phyloP scores from a whole-genome alignment of 2,888 invertebrate species.

The Stegophylla sp. region DNA sequence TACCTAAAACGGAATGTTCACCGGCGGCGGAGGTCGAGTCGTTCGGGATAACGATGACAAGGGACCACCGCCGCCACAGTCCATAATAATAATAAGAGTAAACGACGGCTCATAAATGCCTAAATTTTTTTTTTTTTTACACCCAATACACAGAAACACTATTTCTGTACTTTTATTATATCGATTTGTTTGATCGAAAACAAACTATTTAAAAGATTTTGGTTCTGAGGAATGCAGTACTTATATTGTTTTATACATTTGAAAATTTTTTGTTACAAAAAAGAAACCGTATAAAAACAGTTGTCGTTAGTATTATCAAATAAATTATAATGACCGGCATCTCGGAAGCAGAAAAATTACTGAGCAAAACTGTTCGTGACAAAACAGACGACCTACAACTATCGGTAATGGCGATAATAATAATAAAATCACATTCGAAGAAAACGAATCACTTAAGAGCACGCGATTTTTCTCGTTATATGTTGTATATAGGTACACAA shows the following conservation, averaged over 20 bases:
- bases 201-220: not conserved
- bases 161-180: not conserved
- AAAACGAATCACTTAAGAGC: constrained; percentile 29
- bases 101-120: not conserved
- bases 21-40: not conserved
- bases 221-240: not conserved
- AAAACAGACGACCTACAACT: not conserved
- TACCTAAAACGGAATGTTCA: constrained; percentile 40
- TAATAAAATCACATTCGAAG: constrained; percentile 16
- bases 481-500: no score
- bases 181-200: no score
- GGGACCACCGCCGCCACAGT: not conserved
- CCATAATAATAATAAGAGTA: not conserved
- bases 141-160: not conserved
- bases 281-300: not conserved
- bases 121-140: constrained; percentile 11
- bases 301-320: not conserved
- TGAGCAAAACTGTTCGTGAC: not conserved
- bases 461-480: constrained; percentile 8
- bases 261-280: not conserved
- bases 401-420: constrained; percentile 1
- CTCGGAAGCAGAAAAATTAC: constrained; percentile 13
- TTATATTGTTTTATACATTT: not conserved
- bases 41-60: constrained; percentile 34
- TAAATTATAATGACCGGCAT: not conserved